Percentiles rank a stretch among this genome's conserved stretches.
Evolutionary conservation across 64 coral and sea anemone species (phyloP).

Genomic region (Montipora capricornis): DNA sequence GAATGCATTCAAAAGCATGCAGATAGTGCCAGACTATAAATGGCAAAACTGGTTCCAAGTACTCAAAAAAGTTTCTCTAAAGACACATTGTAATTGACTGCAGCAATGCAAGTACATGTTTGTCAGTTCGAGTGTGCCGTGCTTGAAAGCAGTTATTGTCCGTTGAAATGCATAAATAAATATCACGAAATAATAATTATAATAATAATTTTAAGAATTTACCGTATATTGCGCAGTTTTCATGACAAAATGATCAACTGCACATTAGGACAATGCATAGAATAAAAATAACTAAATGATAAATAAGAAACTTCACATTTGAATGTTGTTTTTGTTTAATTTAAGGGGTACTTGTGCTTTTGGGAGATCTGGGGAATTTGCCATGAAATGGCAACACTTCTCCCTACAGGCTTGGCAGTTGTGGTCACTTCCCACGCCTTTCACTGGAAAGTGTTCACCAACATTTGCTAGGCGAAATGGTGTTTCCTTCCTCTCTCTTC

Average conservation of each 20-base stretch:
- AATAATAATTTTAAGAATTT: too few species aligned
- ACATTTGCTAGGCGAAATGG: conserved; percentile 57
- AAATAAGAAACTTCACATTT: conserved; percentile 29
- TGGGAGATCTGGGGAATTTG: conserved; percentile 12
- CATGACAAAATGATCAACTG: too few species aligned
- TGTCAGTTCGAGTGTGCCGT: conserved; percentile 59
- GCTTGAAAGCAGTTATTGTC: conserved; percentile 67
- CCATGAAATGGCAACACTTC: conserved; percentile 41
- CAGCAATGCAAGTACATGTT: neutral
- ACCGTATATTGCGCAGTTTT: too few species aligned
- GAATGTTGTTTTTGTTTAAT: conserved; percentile 66
- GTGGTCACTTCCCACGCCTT: conserved; percentile 68
- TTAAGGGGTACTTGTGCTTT: conserved; percentile 27
- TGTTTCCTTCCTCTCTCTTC: conserved; percentile 52
- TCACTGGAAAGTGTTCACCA: conserved; percentile 57
- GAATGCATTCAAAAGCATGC: too few species aligned
- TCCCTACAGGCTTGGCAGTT: conserved; percentile 61
- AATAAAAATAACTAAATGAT: too few species aligned
- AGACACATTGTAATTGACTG: too few species aligned
- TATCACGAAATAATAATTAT: conserved; percentile 25
- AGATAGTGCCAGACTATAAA: too few species aligned
- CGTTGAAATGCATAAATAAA: conserved; percentile 71
- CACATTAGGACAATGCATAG: too few species aligned
- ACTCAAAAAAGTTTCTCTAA: too few species aligned
- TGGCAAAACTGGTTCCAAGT: too few species aligned